phyloP scores from a whole-genome alignment of 2,113 vertebrate genomes.

The Axis porcinus region DNA sequence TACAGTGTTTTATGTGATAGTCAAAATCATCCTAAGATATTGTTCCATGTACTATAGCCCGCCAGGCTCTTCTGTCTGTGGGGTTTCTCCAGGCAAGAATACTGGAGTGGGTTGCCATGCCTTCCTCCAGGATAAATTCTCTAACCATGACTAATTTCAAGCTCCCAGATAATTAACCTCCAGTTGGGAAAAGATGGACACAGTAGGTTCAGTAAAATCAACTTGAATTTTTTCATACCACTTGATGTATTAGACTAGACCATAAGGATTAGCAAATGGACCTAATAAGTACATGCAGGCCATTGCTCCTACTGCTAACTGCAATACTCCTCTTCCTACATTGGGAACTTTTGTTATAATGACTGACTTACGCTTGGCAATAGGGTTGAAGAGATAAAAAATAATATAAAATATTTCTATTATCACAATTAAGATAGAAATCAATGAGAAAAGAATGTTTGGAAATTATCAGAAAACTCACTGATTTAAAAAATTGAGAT shows the following conservation, averaged over 20 bases:
- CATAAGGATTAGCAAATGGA: neutral
- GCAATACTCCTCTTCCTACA: neutral
- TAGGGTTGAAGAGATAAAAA: neutral
- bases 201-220: neutral
- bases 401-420: neutral
- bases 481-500: neutral
- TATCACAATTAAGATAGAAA: neutral
- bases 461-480: neutral
- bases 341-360: neutral
- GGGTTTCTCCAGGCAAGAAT: neutral
- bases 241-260: neutral
- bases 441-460: neutral
- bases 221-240: neutral
- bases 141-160: neutral
- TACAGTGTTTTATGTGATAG: neutral
- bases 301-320: neutral
- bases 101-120: neutral
- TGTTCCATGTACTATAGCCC: neutral
- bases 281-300: neutral
- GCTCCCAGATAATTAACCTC: neutral
- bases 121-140: neutral
- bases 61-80: neutral
- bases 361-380: neutral
- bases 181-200: neutral
- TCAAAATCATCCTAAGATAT: neutral